These are phyloP conservation scores for Lasius platythorax DNA, from an alignment of 2,888 invertebrate species.

Conservation along the genomic window DNA sequence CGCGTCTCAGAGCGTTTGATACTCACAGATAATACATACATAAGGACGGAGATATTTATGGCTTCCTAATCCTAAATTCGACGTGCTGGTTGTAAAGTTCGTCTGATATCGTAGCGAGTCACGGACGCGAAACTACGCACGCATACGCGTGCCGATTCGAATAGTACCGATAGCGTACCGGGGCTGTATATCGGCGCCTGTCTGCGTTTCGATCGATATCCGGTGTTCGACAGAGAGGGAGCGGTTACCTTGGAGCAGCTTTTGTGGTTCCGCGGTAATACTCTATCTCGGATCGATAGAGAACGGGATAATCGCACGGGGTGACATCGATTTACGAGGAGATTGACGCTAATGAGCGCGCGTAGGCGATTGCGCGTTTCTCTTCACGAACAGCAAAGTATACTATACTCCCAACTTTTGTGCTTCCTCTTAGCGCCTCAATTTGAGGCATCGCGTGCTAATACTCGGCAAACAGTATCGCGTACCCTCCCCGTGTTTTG, in stretches of 20 bases:
- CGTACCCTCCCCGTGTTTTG: background rate
- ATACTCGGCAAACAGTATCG: conserved; percentile 14
- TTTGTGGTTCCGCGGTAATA: background rate
- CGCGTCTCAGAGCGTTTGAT: background rate
- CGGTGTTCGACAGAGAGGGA: background rate
- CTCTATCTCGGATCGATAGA: conserved; percentile 8
- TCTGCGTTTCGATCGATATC: conserved; percentile 38
- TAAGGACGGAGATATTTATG: background rate
- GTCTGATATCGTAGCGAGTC: conserved; percentile 39
- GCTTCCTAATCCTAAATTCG: conserved; percentile 24
- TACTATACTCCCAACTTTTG: conserved; percentile 25
- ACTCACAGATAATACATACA: no score
- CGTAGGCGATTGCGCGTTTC: background rate
- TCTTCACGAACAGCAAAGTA: background rate
- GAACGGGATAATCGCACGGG: background rate
- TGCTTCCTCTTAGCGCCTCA: conserved; percentile 25
- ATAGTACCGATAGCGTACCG: conserved; percentile 26
- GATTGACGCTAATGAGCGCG: conserved; percentile 26
- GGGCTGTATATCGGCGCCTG: conserved; percentile 5
- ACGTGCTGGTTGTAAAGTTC: conserved; percentile 61
- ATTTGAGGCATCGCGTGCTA: conserved; percentile 25
- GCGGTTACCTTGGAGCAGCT: conserved; percentile 30
- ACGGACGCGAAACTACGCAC: conserved; percentile 20
- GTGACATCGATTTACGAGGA: background rate
- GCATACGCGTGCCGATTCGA: conserved; percentile 13